Base-by-base conservation (phyloP, 2,797 vertebrate species). In the Syngnathus acus region DNA sequence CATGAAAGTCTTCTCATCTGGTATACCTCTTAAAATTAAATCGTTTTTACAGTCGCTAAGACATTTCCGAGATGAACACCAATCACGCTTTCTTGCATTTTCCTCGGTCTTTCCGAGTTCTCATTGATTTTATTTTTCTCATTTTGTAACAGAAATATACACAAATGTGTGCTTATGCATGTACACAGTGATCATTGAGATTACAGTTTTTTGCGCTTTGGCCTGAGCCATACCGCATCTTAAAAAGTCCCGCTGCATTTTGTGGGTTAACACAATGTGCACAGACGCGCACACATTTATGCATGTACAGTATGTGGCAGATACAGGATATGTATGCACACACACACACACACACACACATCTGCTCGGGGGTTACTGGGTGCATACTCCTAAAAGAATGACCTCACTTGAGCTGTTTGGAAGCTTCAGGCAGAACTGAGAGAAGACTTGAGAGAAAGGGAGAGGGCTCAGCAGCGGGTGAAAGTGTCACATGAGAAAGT, bases 381-480 rank as follows among this genome's bases (percentile, higher is more conserved):
- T 85, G 72, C 76, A 5, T 83, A 89, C 76, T 85, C 75, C 73
- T 80, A 71, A 86, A 86, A 75, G 77, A 82, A 88, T 88, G 72
- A 90, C 89, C 79, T 90, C 87, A 87, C 78, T 85, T 77, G 77
- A 88, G 86, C 80, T 80, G 84, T 86, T 84, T 88, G 82, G 76
- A 86, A 72, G 68, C 79, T 80, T 47, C 74, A 80, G 82, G 79
- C 77, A 66, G 80, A 88, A 87, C 88, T 86, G 86, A 86, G 90
- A 89, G 83, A 88, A 89, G 88, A 83, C 87, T 32, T 66, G 77
- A 71, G 65, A 64, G 71, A 64, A 66, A 66, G 51, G 58, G 65
- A 42, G 68, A 43, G 55, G 9, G 65, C 51, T 57, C 58, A 48
- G 74, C 71, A 71, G 64, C 72, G 71, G 69, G 66, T 67, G 69